A percentile compares a stretch with the other conserved stretches of the same genome.
Evolutionary conservation across 2,113 vertebrate genomes (phyloP).

Genomic region (Baryphthengus martii): DNA sequence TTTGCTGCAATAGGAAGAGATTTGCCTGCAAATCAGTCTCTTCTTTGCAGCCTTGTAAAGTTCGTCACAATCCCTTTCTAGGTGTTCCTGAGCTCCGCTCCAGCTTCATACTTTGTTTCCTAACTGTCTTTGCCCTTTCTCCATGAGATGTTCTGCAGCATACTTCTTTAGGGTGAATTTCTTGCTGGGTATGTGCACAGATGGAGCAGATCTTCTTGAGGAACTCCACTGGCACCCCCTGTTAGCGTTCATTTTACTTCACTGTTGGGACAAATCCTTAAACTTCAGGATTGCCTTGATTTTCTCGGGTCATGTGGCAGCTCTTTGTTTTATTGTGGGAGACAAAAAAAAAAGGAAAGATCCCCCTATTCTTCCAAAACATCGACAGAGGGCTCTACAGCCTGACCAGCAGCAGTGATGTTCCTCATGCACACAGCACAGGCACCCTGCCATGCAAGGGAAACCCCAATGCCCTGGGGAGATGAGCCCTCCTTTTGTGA

Average conservation of each 20-base stretch:
- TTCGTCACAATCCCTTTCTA: accelerated
- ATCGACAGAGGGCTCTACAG: neutral
- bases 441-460: neutral
- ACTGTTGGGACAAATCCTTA: neutral
- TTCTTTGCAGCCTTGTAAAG: neutral
- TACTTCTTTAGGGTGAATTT: neutral
- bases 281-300: neutral
- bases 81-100: neutral
- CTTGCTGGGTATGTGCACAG: neutral
- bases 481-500: neutral
- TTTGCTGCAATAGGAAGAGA: neutral
- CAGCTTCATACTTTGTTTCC: neutral
- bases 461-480: accelerated
- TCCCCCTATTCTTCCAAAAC: neutral
- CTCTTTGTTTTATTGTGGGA: neutral
- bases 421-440: neutral
- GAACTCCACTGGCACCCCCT: neutral
- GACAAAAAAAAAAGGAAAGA: neutral
- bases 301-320: neutral
- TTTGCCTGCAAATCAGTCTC: neutral
- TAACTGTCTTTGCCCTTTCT: neutral
- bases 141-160: neutral
- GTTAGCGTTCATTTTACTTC: neutral
- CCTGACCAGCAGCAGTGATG: accelerated
- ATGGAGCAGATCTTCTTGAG: neutral